Evolutionary conservation across 2,888 invertebrate species (phyloP), one percentile per base, ranked within the genome.

Genomic region (Laothoe populi): DNA sequence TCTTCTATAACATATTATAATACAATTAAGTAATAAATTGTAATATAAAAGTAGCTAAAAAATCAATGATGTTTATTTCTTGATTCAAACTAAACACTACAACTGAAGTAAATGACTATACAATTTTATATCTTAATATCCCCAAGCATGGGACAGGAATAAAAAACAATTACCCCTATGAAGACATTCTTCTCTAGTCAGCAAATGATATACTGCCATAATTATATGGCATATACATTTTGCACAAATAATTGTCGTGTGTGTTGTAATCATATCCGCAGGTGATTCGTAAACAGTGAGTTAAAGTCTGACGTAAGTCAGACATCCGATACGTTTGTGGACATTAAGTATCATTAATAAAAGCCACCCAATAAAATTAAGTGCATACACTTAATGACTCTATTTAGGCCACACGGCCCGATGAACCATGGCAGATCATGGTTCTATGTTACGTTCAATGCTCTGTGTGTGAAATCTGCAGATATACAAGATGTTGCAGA

Each of bases 211-310:
- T 13, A 24, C 19, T 24, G 24, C 1, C 48, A 4, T 26, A 26
- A 26, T 5, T 26, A 26, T 13, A 13, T 48, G 24, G 11, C 11
- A 13, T 23, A n/a, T 26, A 48, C 26, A 48, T 23, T 46, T 24
- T 13, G 24, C n/a, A 48, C 5, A 48, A 24, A 48, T 24, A 35
- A 53, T 19, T 19, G 35, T 19, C 19, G 3, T 26, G 48, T 46
- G 5, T 49, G 16, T 16, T 35, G 19, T 53, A 35, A 53, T 53
- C 19, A 35, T 21, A 53, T 35, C 35, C 19, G 53, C 53, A 53
- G 53, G 53, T 53, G 53, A 19, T 49, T 49, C 49, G 31, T 24
- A 31, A 19, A 35, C 53, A 19, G 4, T 11, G 53, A 31, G 19
- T 53, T 53, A 16, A 53, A 53, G 35, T 35, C 11, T 11, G 19